Evolutionary conservation across 92 coral and sea anemone species (phyloP).

Genomic region (Porites rus): DNA sequence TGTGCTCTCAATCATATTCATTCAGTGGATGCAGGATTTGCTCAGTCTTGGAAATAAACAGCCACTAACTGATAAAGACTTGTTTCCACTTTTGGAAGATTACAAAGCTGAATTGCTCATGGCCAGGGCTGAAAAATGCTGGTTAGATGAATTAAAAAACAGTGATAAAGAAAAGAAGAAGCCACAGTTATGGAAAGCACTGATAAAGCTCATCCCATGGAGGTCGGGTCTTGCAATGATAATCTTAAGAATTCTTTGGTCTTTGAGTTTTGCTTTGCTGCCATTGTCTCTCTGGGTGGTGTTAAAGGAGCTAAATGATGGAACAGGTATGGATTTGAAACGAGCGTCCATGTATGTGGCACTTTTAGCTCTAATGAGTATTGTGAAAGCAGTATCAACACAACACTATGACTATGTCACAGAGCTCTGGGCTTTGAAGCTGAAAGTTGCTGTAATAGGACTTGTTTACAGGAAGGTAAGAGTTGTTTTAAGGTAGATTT

Average conservation of each 20-base stretch:
- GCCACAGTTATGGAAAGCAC: constrained; percentile 7
- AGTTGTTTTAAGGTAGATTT: too few relatives aligned
- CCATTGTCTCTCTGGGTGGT: constrained; percentile 35
- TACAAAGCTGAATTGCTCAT: background rate
- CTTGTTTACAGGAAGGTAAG: constrained; percentile 36
- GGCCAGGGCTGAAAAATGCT: background rate
- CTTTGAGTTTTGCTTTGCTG: constrained; percentile 7
- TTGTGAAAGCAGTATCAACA: background rate
- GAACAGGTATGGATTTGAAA: constrained; percentile 11
- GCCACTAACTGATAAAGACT: constrained; percentile 5
- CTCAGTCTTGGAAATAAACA: background rate
- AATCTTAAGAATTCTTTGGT: background rate
- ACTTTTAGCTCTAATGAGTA: background rate
- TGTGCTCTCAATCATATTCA: background rate
- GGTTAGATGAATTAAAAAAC: background rate
- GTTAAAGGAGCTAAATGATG: constrained; percentile 22
- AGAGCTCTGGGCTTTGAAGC: constrained; percentile 28
- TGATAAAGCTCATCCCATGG: background rate
- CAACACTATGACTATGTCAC: constrained; percentile 14
- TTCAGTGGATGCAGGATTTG: background rate
- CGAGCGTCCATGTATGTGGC: background rate
- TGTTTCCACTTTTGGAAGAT: background rate
- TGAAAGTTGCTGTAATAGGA: constrained; percentile 34
- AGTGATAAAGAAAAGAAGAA: background rate
- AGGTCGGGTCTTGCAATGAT: constrained; percentile 1